Percentiles rank a stretch among this genome's conserved stretches.
These are phyloP conservation scores for Neopelma chrysocephalum DNA, from an alignment of 2,797 vertebrate species.

Conservation along the genomic window DNA sequence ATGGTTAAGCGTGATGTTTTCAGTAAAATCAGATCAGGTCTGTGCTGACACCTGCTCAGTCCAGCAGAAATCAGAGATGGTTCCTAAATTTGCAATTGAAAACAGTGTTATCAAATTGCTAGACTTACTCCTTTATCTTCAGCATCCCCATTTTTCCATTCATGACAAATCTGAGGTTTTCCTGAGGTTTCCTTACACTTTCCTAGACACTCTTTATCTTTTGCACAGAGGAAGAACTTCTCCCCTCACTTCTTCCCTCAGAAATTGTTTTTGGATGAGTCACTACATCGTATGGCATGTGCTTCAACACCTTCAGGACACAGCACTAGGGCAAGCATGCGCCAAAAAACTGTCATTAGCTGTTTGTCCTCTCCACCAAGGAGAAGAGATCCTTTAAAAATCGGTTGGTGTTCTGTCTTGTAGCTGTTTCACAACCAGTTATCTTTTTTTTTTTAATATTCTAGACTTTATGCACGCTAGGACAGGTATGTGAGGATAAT, in stretches of 20 bases:
- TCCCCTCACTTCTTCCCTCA: neutral
- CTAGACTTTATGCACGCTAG: neutral
- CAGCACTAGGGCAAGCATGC: neutral
- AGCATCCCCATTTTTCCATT: neutral
- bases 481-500: neutral
- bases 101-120: neutral
- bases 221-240: neutral
- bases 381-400: neutral
- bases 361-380: neutral
- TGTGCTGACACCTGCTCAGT: neutral
- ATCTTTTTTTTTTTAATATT: neutral
- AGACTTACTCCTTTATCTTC: neutral
- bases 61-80: neutral
- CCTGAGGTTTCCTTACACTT: neutral
- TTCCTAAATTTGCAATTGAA: neutral
- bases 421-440: neutral
- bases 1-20: neutral
- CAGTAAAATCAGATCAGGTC: neutral
- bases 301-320: neutral
- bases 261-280: neutral
- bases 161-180: neutral
- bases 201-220: neutral
- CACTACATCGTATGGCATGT: rapidly evolving
- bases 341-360: neutral
- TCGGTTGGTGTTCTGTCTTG: neutral